These are phyloP conservation scores for Sebastiscus albofasciatus DNA, from an alignment of 2,797 vertebrate species.

Conservation along the genomic window DNA sequence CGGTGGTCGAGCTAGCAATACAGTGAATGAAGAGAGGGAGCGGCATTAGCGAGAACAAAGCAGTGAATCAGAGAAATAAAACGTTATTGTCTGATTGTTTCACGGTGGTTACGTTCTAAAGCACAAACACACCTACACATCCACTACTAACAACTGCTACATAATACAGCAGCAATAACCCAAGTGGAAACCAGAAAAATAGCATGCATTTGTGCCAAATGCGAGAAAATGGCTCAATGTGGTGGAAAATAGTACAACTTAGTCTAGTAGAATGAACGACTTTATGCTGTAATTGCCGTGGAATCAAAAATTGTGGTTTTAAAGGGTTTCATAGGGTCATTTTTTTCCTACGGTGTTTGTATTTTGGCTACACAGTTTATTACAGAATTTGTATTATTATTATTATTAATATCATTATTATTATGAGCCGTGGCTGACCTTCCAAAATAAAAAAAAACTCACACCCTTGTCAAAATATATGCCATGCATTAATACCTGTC, in stretches of 20 bases:
- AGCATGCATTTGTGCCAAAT: background rate
- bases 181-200: background rate
- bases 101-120: background rate
- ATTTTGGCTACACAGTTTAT: background rate
- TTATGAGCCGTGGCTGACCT: background rate
- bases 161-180: background rate
- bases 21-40: background rate
- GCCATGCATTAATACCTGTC: background rate
- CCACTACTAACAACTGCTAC: background rate
- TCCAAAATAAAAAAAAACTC: background rate
- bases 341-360: background rate
- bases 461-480: background rate
- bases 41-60: background rate
- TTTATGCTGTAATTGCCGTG: background rate
- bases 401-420: too few species aligned
- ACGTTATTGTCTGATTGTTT: background rate
- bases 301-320: background rate
- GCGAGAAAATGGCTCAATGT: background rate
- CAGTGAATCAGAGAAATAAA: background rate
- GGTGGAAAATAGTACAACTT: background rate
- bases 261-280: too few species aligned
- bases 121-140: background rate
- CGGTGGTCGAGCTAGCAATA: background rate
- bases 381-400: background rate
- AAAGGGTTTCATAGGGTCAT: background rate